Base-by-base conservation (phyloP, 2,797 vertebrate genomes). In the Aldrovandia affinis region DNA sequence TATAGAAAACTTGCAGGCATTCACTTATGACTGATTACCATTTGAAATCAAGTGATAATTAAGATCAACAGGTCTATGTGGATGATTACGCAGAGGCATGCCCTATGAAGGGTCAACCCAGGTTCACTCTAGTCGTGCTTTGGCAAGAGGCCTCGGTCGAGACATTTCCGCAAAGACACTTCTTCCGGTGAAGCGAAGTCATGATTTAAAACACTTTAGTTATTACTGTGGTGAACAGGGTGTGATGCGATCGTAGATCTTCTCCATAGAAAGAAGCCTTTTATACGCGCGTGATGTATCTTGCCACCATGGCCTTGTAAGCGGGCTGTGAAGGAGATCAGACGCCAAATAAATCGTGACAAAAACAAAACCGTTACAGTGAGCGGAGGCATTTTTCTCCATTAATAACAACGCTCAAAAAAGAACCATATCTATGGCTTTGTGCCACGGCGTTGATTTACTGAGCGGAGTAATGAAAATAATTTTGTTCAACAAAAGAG, bases 321-420 rank as follows among this genome's bases (percentile, higher is more conserved):
- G 2, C 28, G 28, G n/a, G 10, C 63, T 65, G n/a, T 65, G 63
- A 65, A 65, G 30, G 10, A 3, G 47, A 25, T 18, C 18, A 2
- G 2, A 15, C 5, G 65, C 47, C 28, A 47, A 47, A 61, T 44
- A 83, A 10, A 50, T 28, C 9, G 75, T 22, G 81, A 9, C 61
- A 57, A 81, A 36, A 22, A 88, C 25, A 75, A 75, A 89, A 73
- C 65, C 2, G 39, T 30, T 33, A 73, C 68, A 33, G 36, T 6
- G 36, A 73, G 36, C 33, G 36, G 39, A 39, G 6, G 8, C 1
- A 22, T 25, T 39, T 20, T 42, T 42, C 36, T 73, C 20, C 18
- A 30, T 50, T 33, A 39, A 39, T 7, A 39, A 73, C 39, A 22
- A 33, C 68, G 39, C 68, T 73, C 39, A 73, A 73, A n/a, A n/a